Base-by-base conservation (phyloP, 2,888 invertebrate genomes). In the Adineta ricciae region DNA sequence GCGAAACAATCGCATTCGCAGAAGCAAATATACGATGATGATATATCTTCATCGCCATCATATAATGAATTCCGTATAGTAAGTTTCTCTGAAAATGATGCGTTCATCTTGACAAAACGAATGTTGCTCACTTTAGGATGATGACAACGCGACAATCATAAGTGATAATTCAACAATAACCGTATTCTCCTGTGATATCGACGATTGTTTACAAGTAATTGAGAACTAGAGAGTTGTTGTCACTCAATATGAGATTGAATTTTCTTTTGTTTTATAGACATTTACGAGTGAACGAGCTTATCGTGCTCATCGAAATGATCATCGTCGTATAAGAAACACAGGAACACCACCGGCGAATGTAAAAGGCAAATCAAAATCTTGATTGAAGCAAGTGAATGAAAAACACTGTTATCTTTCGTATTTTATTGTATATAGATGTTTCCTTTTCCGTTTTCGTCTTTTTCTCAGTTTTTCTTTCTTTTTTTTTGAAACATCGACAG, bases 271-370 rank as follows among this genome's bases (percentile, higher is more conserved):
- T 2, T 24, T n/a, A 24, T 78, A 78, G 78, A 78, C 24, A n/a
- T 78, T 78, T 78, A n/a, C 38, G 3, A 78, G 41, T 78, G 78
- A 78, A 78, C 78, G 78, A 41, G 38, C 78, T 24, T 78, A 78
- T 78, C 78, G 78, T 14, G 78, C 78, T 78, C 78, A 78, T 78
- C 41, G 78, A 16, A 41, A 78, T 78, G 78, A 78, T 38, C 78
- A 78, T 78, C 78, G 78, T 41, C 78, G 78, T 78, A 78, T 24
- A n/a, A 78, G 11, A 24, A 78, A 38, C 14, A 78, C 24, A n/a
- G 2, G 24, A 78, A n/a, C n/a, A 78, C 24, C 41, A 41, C 24
- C 78, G 11, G n/a, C 24, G 24, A 38, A 41, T 21, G 1, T 32
- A 32, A 78, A 46, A 73, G 27, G 27, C 11, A 56, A 56, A 7